These are phyloP conservation scores for Marasmarcha lunaedactyla DNA, from an alignment of 2,888 invertebrate species.

Conservation along the genomic window DNA sequence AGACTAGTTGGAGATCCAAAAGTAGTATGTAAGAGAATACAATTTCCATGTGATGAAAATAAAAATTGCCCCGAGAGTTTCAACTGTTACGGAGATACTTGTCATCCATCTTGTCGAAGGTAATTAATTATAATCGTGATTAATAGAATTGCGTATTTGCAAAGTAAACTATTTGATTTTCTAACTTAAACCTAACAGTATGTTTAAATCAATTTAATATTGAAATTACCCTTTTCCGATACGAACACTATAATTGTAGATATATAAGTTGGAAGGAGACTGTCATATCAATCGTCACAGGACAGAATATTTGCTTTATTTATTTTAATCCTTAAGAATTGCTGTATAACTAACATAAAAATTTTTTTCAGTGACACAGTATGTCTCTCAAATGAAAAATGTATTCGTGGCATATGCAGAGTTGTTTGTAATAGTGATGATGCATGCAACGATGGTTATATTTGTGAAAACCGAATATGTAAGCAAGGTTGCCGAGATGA, in stretches of 20 bases:
- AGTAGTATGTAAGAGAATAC: conserved; percentile 77
- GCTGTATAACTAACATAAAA: too few species aligned
- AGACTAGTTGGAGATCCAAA: conserved; percentile 81
- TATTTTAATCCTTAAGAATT: too few species aligned
- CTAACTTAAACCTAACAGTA: too few species aligned
- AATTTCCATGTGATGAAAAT: conserved; percentile 73
- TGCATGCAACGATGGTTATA: conserved; percentile 83
- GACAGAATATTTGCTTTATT: too few species aligned
- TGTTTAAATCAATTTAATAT: too few species aligned
- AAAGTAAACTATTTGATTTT: background rate
- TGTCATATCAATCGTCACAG: too few species aligned
- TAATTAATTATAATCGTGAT: conserved; percentile 40
- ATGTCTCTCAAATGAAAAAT: conserved; percentile 88
- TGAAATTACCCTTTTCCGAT: too few species aligned
- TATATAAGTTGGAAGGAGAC: too few species aligned
- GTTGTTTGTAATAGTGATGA: conserved; percentile 88
- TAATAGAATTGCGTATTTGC: too few species aligned
- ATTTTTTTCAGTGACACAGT: conserved; percentile 76
- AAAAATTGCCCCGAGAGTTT: conserved; percentile 79
- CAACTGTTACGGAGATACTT: conserved; percentile 82
- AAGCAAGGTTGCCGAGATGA: conserved; percentile 90
- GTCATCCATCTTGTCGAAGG: conserved; percentile 83
- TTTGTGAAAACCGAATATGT: conserved; percentile 89
- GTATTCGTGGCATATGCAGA: conserved; percentile 85
- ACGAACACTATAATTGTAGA: too few species aligned